Evolutionary conservation across 2,113 vertebrate genomes (phyloP).

Genomic region (Spilogale gracilis): DNA sequence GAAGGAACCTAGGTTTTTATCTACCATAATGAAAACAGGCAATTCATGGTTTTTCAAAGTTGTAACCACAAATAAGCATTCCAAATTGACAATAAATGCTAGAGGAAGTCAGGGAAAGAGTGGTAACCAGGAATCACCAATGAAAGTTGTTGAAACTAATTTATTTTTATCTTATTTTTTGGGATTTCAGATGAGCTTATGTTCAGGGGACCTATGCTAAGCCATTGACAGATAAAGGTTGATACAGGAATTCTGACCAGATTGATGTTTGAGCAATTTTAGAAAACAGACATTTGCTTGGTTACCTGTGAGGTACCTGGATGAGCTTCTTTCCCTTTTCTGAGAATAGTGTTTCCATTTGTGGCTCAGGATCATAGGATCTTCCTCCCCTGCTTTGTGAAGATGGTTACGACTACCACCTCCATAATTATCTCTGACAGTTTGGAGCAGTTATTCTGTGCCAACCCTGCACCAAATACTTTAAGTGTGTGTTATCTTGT

Average conservation of each 20-base stretch:
- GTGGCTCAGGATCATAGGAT: neutral
- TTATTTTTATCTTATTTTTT: slow-evolving; percentile 33
- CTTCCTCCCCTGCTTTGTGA: neutral
- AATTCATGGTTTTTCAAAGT: slow-evolving; percentile 39
- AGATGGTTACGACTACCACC: neutral
- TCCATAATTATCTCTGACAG: neutral
- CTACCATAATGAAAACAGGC: neutral
- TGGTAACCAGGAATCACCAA: neutral
- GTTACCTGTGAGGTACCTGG: neutral
- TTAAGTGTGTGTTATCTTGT: neutral
- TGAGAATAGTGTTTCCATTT: neutral
- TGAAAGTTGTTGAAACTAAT: neutral
- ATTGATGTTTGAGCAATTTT: slow-evolving; percentile 21
- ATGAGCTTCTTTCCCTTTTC: slow-evolving; percentile 10
- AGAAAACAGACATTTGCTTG: neutral
- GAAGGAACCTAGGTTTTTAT: neutral
- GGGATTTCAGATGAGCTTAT: neutral
- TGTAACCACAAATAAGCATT: neutral
- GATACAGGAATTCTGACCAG: neutral
- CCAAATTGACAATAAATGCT: neutral
- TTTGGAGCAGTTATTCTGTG: neutral
- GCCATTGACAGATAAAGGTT: neutral
- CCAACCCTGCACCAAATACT: neutral
- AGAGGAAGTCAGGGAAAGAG: neutral
- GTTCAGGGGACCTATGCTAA: neutral